Evolutionary conservation across 2,888 invertebrate genomes (phyloP).

Genomic region (Clepsis dumicolana): DNA sequence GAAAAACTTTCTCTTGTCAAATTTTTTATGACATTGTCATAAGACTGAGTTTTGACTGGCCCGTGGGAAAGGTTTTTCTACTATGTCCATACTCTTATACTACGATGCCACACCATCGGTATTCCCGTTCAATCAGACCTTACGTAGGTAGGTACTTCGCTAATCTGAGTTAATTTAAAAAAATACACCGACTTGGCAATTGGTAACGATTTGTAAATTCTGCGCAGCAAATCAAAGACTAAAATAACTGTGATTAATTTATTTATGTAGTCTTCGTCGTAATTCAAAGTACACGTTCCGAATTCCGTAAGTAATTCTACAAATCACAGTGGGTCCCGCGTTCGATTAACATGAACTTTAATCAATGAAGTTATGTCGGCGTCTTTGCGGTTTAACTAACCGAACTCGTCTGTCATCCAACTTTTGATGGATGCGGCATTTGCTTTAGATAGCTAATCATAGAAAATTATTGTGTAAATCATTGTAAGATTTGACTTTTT

Average conservation of each 20-base stretch:
- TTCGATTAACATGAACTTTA: slow-evolving; percentile 79
- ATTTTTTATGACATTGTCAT: too few relatives aligned
- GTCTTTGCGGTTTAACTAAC: slow-evolving; percentile 84
- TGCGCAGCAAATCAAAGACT: not conserved
- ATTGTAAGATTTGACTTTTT: not conserved
- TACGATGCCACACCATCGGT: too few relatives aligned
- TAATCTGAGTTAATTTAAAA: too few relatives aligned
- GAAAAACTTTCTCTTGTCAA: too few relatives aligned
- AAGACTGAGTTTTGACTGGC: too few relatives aligned
- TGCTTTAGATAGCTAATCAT: not conserved
- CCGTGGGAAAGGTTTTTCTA: too few relatives aligned
- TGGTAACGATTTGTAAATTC: not conserved
- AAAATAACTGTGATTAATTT: not conserved
- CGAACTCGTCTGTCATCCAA: slow-evolving; percentile 61
- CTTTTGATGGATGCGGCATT: slow-evolving; percentile 60
- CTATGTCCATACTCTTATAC: too few relatives aligned
- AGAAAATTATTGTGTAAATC: not conserved
- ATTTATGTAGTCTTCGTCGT: not conserved
- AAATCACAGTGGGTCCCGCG: slow-evolving; percentile 52
- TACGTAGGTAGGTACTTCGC: too few relatives aligned
- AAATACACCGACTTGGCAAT: too few relatives aligned
- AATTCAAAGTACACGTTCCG: slow-evolving; percentile 1
- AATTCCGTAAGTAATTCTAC: slow-evolving; percentile 50
- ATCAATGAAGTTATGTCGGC: slow-evolving; percentile 85
- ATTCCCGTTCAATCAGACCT: too few relatives aligned